Evolutionary conservation across 1,140 invertebrate species (phyloP), one percentile per base, ranked within the genome.

Genomic region (Drosophila eugracilis): DNA sequence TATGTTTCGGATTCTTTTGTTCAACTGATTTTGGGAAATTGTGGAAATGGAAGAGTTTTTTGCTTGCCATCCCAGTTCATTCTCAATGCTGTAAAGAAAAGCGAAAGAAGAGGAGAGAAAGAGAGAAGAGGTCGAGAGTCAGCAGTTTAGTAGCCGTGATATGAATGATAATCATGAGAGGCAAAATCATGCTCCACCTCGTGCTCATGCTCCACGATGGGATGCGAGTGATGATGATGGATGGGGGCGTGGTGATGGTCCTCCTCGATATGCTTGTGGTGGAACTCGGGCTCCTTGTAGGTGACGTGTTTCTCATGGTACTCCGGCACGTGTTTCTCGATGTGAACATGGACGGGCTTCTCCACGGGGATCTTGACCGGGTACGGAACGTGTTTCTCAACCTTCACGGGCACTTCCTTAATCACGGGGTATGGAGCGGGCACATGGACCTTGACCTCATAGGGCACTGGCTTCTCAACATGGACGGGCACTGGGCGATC

Each of bases 401-500:
- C 92, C 39, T 93, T 93, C 3, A 90, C 89, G 30, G 90, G 91
- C 26, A 91, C 79, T 57, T 93, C 92, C 72, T 94, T 94, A 77
- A 91, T 76, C 65, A 91, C 90, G 12, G 90, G 90, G 65, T 93
- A 94, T 4, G 94, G 93, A 5, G 92, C 92, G 60, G 93, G 93
- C 28, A 93, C 92, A 63, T 91, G 93, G 3, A 94, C 92, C 75
- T 94, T 94, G 6, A 94, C 93, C 60, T 90, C 92, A 63, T 93
- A 93, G 10, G 93, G 93, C 70, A 94, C 93, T 37, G 92, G 93
- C 59, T 94, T 94, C 28, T 94, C 93, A 15, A 94, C 93, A 53
- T 92, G 93, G 4, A 93, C 93, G 52, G 93, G 94, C 44, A 95
- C 93, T 42, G 94, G 94, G 58, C 94, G 93, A 65, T 94, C 94